Evolutionary conservation across 2,113 vertebrate species (phyloP).

Genomic region (Misgurnus anguillicaudatus): DNA sequence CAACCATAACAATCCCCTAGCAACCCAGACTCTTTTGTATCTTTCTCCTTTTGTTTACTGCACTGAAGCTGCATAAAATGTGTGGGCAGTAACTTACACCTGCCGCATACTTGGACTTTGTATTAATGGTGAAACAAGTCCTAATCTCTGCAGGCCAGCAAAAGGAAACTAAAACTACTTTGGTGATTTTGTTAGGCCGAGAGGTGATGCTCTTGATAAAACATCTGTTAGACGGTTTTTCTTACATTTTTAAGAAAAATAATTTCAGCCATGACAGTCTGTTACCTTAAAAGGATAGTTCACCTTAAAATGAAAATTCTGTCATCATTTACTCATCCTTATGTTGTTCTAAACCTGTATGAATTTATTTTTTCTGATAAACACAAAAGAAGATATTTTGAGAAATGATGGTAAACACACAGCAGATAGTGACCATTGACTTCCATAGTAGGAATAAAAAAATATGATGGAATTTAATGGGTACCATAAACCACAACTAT

Average conservation of each 20-base stretch:
- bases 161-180: background rate
- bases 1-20: conserved; percentile 16
- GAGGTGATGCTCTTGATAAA: background rate
- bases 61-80: conserved; percentile 7
- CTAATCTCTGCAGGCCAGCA: background rate
- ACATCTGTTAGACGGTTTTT: background rate
- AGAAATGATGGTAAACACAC: too few relatives aligned
- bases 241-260: too few relatives aligned
- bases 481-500: too few relatives aligned
- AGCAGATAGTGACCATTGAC: too few relatives aligned
- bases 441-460: too few relatives aligned
- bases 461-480: too few relatives aligned
- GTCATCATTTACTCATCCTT: too few relatives aligned
- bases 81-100: conserved; percentile 20
- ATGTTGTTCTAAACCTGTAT: too few relatives aligned
- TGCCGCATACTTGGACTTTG: background rate
- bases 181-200: background rate
- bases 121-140: background rate
- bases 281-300: too few relatives aligned
- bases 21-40: conserved; percentile 1
- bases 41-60: conserved; percentile 30
- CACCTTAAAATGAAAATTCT: too few relatives aligned
- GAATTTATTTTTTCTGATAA: too few relatives aligned
- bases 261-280: background rate
- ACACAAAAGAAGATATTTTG: too few relatives aligned